phyloP scores from a whole-genome alignment of 2,113 vertebrate genomes.

The Anser cygnoides region DNA sequence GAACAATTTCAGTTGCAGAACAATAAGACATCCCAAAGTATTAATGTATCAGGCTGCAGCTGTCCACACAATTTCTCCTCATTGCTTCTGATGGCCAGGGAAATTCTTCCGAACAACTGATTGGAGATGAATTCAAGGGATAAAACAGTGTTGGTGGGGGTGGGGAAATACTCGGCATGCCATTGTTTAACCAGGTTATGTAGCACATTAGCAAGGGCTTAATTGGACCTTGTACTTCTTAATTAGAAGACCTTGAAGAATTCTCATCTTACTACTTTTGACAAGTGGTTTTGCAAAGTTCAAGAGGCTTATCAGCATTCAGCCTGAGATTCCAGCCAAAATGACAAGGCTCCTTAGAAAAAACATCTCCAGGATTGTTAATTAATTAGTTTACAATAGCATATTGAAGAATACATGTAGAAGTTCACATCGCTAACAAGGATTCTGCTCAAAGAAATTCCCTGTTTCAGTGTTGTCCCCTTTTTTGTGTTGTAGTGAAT shows the following conservation, averaged over 20 bases:
- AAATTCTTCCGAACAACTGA: not conserved
- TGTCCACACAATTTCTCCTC: not conserved
- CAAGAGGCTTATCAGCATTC: conserved; percentile 40
- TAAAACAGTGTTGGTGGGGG: not conserved
- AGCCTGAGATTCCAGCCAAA: not conserved
- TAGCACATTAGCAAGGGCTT: conserved; percentile 3
- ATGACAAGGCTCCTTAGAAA: not conserved
- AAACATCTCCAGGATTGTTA: not conserved
- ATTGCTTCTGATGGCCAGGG: not conserved
- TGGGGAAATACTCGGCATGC: not conserved
- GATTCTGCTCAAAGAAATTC: not conserved
- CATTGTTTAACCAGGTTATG: not conserved
- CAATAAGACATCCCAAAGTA: not conserved
- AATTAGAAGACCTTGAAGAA: conserved; percentile 2
- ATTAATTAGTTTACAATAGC: conserved; percentile 14
- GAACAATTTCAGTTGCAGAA: not conserved
- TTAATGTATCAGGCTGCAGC: not conserved
- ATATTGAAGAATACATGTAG: not conserved
- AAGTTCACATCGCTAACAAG: not conserved
- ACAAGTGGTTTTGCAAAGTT: conserved; percentile 48
- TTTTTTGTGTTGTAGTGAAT: not conserved
- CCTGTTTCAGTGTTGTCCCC: not conserved
- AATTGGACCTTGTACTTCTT: conserved; percentile 31
- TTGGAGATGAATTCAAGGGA: not conserved
- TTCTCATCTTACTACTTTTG: not conserved